A percentile compares a stretch with the other conserved stretches of the same genome.
phyloP scores from a whole-genome alignment of 2,113 vertebrate species.

The Protomyctophum bolini region DNA sequence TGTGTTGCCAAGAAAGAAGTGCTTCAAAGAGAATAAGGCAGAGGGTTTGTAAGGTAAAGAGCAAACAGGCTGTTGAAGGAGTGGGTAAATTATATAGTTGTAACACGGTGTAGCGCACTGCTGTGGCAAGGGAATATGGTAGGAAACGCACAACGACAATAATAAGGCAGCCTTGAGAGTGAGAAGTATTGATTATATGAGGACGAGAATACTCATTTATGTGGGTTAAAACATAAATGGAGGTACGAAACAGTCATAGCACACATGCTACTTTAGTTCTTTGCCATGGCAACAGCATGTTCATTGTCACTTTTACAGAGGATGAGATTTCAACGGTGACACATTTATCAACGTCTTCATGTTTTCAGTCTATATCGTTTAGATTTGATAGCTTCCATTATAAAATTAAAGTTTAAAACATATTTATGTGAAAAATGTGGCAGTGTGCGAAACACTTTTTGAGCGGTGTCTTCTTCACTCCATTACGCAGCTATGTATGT shows the following conservation, averaged over 20 bases:
- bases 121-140: slow-evolving; percentile 37
- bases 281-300: slow-evolving; percentile 63
- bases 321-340: background rate
- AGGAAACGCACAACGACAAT: slow-evolving; percentile 31
- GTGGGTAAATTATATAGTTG: slow-evolving; percentile 50
- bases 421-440: too few species aligned
- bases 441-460: too few species aligned
- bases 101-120: slow-evolving; percentile 42
- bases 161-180: slow-evolving; percentile 60
- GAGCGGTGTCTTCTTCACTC: too few species aligned
- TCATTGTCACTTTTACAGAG: background rate
- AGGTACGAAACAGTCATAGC: slow-evolving; percentile 34
- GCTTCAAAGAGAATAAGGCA: slow-evolving; percentile 50
- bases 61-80: slow-evolving; percentile 45
- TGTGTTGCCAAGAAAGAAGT: slow-evolving; percentile 42
- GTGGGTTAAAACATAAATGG: slow-evolving; percentile 20
- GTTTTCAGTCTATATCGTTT: too few species aligned
- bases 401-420: too few species aligned
- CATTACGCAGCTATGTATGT: too few species aligned
- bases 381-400: too few species aligned
- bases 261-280: slow-evolving; percentile 30
- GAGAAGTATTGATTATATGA: slow-evolving; percentile 32
- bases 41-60: slow-evolving; percentile 40
- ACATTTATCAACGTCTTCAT: too few species aligned
- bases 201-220: slow-evolving; percentile 43